Evolutionary conservation across 92 coral and sea anemone species (phyloP).

Genomic region (Diadumene lineata): DNA sequence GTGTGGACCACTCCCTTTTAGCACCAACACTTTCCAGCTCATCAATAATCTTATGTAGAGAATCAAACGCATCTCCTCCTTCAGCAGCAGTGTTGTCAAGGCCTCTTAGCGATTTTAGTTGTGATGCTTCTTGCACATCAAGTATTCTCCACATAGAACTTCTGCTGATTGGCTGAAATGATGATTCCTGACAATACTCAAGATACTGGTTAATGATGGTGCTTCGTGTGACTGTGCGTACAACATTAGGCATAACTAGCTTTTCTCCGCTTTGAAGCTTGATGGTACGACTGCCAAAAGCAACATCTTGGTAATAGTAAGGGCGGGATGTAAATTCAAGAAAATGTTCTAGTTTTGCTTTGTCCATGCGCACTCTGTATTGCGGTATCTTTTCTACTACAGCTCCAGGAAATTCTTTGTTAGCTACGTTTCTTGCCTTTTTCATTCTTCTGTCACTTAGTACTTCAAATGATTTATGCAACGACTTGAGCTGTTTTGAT

Average conservation of each 20-base stretch:
- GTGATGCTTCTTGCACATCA: slow-evolving; percentile 58
- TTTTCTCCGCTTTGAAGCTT: slow-evolving; percentile 58
- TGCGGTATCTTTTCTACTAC: slow-evolving; percentile 33
- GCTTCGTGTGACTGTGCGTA: slow-evolving; percentile 53
- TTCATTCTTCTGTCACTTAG: slow-evolving; percentile 56
- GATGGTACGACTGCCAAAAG: slow-evolving; percentile 53
- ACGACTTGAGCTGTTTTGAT: slow-evolving; percentile 30
- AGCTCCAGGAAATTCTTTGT: slow-evolving; percentile 46
- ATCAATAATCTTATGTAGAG: slow-evolving; percentile 31
- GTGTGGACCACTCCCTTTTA: slow-evolving; percentile 25
- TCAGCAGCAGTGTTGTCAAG: slow-evolving; percentile 68
- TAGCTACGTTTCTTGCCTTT: slow-evolving; percentile 42
- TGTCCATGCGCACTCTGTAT: slow-evolving; percentile 51
- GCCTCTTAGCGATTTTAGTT: slow-evolving; percentile 58
- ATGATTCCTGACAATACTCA: slow-evolving; percentile 36
- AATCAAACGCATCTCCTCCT: slow-evolving; percentile 28
- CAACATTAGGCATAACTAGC: slow-evolving; percentile 57
- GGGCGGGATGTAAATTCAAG: slow-evolving; percentile 46
- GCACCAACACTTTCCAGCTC: slow-evolving; percentile 51
- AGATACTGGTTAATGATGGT: slow-evolving; percentile 55
- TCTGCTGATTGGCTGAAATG: slow-evolving; percentile 44
- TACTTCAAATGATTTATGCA: slow-evolving; percentile 47
- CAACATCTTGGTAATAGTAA: slow-evolving; percentile 40
- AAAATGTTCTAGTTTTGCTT: slow-evolving; percentile 45
- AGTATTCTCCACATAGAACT: slow-evolving; percentile 60